Percentiles rank a stretch among this genome's conserved stretches.
Evolutionary conservation across 2,888 invertebrate genomes (phyloP).

Genomic region (Agriopis leucophaearia): DNA sequence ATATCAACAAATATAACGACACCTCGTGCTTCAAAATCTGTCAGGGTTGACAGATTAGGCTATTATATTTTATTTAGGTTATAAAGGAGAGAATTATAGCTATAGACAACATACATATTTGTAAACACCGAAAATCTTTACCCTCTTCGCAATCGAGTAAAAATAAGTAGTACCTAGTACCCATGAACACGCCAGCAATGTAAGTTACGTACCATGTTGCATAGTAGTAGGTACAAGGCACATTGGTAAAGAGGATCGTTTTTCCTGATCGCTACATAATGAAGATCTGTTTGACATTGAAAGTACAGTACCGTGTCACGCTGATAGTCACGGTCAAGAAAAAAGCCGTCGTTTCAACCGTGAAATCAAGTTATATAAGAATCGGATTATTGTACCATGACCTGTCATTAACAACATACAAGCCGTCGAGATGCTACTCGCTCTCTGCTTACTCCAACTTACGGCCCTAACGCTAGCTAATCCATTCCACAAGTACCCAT

Average conservation of each 20-base stretch:
- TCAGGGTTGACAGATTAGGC: too few relatives aligned
- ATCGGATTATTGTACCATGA: conserved; percentile 69
- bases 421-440: conserved; percentile 54
- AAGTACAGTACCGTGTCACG: conserved; percentile 54
- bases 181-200: too few relatives aligned
- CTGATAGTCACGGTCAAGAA: conserved; percentile 67
- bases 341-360: conserved; percentile 73
- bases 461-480: conserved; percentile 59
- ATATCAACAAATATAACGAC: too few relatives aligned
- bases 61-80: too few relatives aligned
- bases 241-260: conserved; percentile 39
- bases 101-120: too few relatives aligned
- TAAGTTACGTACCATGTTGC: not conserved
- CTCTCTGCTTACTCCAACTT: conserved; percentile 67
- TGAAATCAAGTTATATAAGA: conserved; percentile 77
- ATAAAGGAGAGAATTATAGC: too few relatives aligned
- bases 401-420: conserved; percentile 59
- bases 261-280: conserved; percentile 58
- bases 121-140: too few relatives aligned
- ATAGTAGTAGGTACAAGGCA: conserved; percentile 13
- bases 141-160: too few relatives aligned
- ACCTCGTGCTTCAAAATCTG: too few relatives aligned
- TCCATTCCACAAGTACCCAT: conserved; percentile 79
- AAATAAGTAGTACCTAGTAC: too few relatives aligned
- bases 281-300: conserved; percentile 69